Evolutionary conservation across 2,888 invertebrate species (phyloP), one percentile per base, ranked within the genome.

Genomic region (Norana najaformis): DNA sequence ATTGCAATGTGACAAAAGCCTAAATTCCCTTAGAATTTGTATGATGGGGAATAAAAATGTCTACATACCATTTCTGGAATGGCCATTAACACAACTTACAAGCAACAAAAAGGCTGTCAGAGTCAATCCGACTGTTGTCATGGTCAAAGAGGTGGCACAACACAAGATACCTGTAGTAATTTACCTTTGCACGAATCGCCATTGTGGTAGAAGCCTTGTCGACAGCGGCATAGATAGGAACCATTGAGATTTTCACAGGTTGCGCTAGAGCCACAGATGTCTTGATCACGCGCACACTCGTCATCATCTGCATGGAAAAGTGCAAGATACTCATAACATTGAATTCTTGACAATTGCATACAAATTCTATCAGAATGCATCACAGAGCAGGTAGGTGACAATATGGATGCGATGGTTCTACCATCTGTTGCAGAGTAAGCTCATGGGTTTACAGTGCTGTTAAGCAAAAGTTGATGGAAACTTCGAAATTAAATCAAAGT

Each of bases 141-240:
- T 69, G 1, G n/a, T 69, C 8, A 69, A 8, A 69, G 69, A n/a
- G n/a, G 2, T 23, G 47, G 23, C 23, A 47, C 1, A 23, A 47
- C 20, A 47, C 47, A 69, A 0, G n/a, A 69, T n/a, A 69, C 69
- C n/a, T 69, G 69, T n/a, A 69, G 30, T 30, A 83, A 85, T 85
- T 18, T 85, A 85, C 85, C 85, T 85, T 36, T 35, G 85, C 85
- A 85, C 13, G 85, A 85, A 23, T 36, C 23, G 35, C 85, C 85
- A 36, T 36, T 16, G 16, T 85, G 37, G 37, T 36, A 85, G 37
- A 36, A 85, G 3, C 36, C 85, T 1, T 36, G 35, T 37, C 20
- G 85, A 85, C 85, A 85, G 18, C 37, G 85, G 23, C 85, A 85
- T n/a, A 85, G 37, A 36, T 85, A 85, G 35, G 85, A 85, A 36